Conservation (phyloP, 2,113 vertebrate genomes). For the Octodon degus region DNA sequence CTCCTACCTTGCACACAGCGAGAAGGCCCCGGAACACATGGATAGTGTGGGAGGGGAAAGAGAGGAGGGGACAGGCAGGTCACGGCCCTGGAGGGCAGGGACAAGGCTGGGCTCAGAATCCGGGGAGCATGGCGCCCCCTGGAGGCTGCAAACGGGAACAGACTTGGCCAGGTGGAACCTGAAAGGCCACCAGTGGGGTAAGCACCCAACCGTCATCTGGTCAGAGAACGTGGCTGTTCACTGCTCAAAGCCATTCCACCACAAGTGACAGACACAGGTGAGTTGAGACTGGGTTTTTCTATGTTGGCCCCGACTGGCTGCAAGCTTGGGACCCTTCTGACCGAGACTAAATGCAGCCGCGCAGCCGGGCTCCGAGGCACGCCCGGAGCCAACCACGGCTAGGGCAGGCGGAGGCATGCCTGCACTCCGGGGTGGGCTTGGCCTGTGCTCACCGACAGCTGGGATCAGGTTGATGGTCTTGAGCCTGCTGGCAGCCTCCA, state of each 20-base stretch:
- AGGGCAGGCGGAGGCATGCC: fast-evolving
- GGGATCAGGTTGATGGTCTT: constrained; percentile 92
- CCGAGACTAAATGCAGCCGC: background rate
- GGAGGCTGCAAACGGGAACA: background rate
- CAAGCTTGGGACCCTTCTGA: background rate
- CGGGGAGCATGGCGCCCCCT: background rate
- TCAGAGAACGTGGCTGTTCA: background rate
- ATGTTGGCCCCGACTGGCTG: background rate
- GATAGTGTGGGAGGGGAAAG: background rate
- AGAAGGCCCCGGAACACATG: background rate
- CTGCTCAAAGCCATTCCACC: background rate
- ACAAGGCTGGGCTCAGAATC: fast-evolving
- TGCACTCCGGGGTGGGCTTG: background rate
- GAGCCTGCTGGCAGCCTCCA: constrained; percentile 84
- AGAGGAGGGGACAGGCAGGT: background rate
- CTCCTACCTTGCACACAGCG: background rate
- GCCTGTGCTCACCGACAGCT: constrained; percentile 88
- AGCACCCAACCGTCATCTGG: too few species aligned
- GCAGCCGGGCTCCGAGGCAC: background rate
- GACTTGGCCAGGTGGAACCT: background rate
- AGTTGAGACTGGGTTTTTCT: too few species aligned
- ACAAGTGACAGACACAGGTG: background rate
- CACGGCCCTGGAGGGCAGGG: background rate
- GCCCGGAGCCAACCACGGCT: background rate
- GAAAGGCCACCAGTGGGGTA: background rate